Evolutionary conservation across 1,140 invertebrate species (phyloP).

Genomic region (Bombus confusus): DNA sequence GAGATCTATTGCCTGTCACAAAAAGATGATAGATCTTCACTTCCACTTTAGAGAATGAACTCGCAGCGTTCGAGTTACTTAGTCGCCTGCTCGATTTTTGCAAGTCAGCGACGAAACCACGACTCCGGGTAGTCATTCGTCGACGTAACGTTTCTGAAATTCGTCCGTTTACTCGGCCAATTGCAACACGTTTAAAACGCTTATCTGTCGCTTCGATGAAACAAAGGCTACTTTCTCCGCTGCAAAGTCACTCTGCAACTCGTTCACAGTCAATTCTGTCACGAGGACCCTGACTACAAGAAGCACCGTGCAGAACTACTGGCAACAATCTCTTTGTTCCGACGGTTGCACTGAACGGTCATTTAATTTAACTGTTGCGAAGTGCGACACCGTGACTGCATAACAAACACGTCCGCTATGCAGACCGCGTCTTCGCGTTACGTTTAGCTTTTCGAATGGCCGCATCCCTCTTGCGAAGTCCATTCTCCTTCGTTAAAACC

Average conservation of each 20-base stretch:
- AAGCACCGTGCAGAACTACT: not conserved
- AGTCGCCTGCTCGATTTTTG: not conserved
- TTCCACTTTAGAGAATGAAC: not conserved
- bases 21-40: not conserved
- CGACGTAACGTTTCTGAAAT: not conserved
- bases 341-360: not conserved
- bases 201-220: not conserved
- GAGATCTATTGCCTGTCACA: not conserved
- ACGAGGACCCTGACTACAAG: not conserved
- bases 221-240: not conserved
- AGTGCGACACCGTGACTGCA: conserved; percentile 31
- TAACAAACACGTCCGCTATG: conserved; percentile 8
- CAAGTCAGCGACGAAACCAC: not conserved
- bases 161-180: not conserved
- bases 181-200: too few species aligned
- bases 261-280: conserved; percentile 1
- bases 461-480: not conserved
- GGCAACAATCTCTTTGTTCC: conserved; percentile 20
- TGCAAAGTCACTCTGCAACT: not conserved
- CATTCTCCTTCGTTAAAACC: not conserved
- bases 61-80: not conserved
- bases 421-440: not conserved
- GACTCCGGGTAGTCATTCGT: not conserved
- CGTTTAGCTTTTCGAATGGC: not conserved
- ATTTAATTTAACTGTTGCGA: conserved; percentile 26